Evolutionary conservation across 2,797 vertebrate genomes (phyloP).

Genomic region (Darevskia mixta): DNA sequence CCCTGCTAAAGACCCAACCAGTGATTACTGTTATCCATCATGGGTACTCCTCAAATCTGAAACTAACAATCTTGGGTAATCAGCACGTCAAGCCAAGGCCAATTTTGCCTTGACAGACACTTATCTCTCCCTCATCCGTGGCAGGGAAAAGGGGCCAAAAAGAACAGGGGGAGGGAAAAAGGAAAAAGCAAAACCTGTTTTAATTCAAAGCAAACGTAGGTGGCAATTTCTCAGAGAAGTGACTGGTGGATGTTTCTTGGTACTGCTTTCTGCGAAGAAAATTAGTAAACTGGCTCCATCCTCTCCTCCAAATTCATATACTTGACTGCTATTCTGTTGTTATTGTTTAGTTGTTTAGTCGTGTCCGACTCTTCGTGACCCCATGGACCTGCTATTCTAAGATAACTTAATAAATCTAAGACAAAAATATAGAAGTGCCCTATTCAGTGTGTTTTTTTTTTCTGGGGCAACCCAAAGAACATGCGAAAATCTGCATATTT

Average conservation of each 20-base stretch:
- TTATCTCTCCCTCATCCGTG: not conserved
- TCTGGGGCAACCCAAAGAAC: too few relatives aligned
- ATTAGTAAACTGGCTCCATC: not conserved
- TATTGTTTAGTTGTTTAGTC: too few relatives aligned
- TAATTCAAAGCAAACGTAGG: not conserved
- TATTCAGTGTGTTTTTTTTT: too few relatives aligned
- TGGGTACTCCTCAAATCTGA: not conserved
- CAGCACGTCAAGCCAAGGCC: not conserved
- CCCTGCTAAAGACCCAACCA: not conserved
- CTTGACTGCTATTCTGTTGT: not conserved
- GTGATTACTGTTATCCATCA: conserved; percentile 19
- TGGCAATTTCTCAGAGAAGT: not conserved
- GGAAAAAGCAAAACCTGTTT: not conserved
- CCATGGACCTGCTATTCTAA: too few relatives aligned
- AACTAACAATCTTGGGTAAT: conserved; percentile 1
- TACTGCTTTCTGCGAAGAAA: not conserved
- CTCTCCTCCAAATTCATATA: not conserved
- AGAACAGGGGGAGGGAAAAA: not conserved
- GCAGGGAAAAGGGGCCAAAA: not conserved
- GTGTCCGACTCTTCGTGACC: too few relatives aligned
- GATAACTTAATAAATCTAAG: not conserved
- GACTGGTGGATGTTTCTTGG: not conserved
- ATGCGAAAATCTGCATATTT: too few relatives aligned
- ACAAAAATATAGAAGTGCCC: too few relatives aligned
- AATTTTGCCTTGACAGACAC: not conserved